These are phyloP conservation scores for Oreotrochilus melanogaster DNA, from an alignment of 2,113 vertebrate species.

Conservation along the genomic window DNA sequence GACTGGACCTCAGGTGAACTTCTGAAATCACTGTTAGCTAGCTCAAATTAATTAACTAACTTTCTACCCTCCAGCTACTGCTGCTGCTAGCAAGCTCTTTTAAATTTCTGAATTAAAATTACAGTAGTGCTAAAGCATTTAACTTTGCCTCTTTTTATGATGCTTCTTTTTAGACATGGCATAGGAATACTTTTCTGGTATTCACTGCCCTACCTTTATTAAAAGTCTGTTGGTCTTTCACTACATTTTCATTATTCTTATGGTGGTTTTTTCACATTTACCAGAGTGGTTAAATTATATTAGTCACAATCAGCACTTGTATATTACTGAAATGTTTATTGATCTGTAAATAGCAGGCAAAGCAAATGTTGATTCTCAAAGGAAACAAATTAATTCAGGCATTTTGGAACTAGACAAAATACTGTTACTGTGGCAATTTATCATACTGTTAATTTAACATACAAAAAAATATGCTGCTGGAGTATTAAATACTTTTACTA, in stretches of 20 bases:
- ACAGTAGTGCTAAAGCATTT: constrained; percentile 24
- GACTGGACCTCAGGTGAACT: background rate
- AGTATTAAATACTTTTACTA: background rate
- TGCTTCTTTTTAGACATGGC: constrained; percentile 31
- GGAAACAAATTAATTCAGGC: constrained; percentile 3
- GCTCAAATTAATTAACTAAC: constrained; percentile 14
- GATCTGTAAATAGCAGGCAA: constrained; percentile 21
- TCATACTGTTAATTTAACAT: constrained; percentile 14
- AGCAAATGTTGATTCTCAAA: constrained; percentile 22
- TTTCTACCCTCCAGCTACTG: background rate
- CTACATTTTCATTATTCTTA: constrained; percentile 52
- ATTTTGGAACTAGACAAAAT: background rate
- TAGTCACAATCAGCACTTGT: constrained; percentile 17
- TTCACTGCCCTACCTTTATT: constrained; percentile 38
- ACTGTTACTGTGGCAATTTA: background rate
- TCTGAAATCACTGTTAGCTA: background rate
- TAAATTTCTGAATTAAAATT: constrained; percentile 40
- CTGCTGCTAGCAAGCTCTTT: constrained; percentile 21
- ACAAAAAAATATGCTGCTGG: background rate
- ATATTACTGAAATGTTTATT: constrained; percentile 49
- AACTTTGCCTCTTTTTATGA: constrained; percentile 25
- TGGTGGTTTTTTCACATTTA: constrained; percentile 54
- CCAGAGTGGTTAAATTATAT: constrained; percentile 41
- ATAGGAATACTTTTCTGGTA: constrained; percentile 17
- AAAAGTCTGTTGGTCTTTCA: background rate